Base-by-base conservation (phyloP, 2,888 invertebrate species). In the Xestobium rufovillosum region DNA sequence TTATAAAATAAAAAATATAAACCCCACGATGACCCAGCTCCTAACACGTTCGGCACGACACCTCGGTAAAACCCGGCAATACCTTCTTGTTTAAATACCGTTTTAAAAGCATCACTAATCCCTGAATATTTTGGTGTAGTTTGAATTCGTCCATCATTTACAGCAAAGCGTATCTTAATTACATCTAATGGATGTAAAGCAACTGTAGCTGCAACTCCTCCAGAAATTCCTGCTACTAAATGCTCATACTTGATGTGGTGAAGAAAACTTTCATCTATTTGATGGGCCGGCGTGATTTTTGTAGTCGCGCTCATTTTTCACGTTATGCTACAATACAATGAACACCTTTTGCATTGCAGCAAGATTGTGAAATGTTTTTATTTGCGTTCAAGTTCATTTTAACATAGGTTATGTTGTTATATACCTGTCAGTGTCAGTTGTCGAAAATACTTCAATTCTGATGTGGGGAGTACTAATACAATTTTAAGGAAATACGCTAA, bases 131-230 rank as follows among this genome's bases (percentile, higher is more conserved):
- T 83, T 8, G 96, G 97, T 49, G 85, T 76, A 37, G 79, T 70
- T 34, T 79, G 72, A 4, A 58, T 49, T 50, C 82, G 73, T 31
- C 96, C 96, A 74, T 97, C 96, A 67, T 91, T 90, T 1, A 95
- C 96, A 81, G 96, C 96, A 70, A 97, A 96, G 65, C 98, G 76
- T 52, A 98, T 90, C 77, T 98, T 98, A 48, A 99, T 83, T 53
- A 99, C 79, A 72, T 99, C 98, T 63, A 99, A 70, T 25, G 98
- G 98, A 70, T 95, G 95, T 48, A 98, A 69, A 55, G 90, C 79
- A 35, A 96, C 67, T 4, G 97, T 97, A 23, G 97, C 91, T 14
- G 86, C 80, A 11, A 94, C 86, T 44, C 98, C 98, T 51, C 97
- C 98, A 46, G 88, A 84, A 53, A 96, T 76, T 36, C 98, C 98